Percentiles rank a stretch among this genome's conserved stretches.
Evolutionary conservation across 1,140 invertebrate genomes (phyloP).

Genomic region (Conus betulinus): DNA sequence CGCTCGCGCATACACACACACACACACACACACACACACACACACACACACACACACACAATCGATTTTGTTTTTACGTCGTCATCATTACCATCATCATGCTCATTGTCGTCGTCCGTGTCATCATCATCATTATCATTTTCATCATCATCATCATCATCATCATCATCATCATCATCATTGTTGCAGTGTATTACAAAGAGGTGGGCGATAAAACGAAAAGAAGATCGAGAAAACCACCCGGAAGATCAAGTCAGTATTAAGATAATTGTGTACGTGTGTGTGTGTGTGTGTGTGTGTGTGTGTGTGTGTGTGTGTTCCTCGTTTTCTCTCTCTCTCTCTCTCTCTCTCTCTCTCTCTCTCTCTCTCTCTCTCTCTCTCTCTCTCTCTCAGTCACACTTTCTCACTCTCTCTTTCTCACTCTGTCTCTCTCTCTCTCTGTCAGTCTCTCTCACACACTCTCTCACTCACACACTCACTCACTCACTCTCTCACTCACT

Average conservation of each 20-base stretch:
- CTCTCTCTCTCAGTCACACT: too few relatives aligned
- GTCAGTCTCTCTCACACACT: too few relatives aligned
- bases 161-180: background rate
- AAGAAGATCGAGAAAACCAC: conserved; percentile 62
- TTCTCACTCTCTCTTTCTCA: too few relatives aligned
- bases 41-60: background rate
- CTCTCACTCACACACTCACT: too few relatives aligned
- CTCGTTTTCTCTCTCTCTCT: too few relatives aligned
- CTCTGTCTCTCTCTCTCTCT: too few relatives aligned
- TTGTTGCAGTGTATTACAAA: conserved; percentile 70
- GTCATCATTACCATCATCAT: background rate
- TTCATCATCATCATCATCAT: background rate
- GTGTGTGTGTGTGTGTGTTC: too few relatives aligned
- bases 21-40: conserved; percentile 6
- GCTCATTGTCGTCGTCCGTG: background rate
- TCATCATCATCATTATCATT: background rate
- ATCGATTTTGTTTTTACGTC: background rate
- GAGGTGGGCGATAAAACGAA: conserved; percentile 67
- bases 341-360: too few relatives aligned
- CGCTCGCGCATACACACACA: background rate
- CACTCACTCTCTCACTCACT: background rate
- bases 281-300: too few relatives aligned
- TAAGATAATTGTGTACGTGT: background rate
- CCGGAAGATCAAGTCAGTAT: conserved; percentile 63
- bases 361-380: too few relatives aligned